Evolutionary conservation across 2,113 vertebrate species (phyloP), one percentile per base, ranked within the genome.

Genomic region (Canis aureus): DNA sequence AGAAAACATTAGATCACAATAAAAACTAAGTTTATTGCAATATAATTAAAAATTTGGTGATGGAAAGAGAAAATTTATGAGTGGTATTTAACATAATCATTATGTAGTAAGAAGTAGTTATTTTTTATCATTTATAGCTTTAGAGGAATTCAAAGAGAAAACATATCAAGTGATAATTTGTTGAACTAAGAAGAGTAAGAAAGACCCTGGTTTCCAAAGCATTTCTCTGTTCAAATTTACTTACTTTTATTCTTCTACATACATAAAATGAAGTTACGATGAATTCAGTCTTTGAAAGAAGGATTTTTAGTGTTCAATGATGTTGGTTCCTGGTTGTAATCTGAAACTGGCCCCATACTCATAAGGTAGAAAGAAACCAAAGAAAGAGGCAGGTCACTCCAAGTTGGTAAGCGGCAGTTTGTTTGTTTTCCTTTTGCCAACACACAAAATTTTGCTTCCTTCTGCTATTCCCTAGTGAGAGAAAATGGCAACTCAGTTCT

Each of bases 121-220:
- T 35, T 43, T 95, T 78, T 95, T 38, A 49, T 90, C 38, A 86
- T 57, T 83, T 38, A 81, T 1, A 49, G 53, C 5, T 59, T 74
- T n/a, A 84, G 35, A 53, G 11, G 1, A 66, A 73, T 38, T 0
- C 3, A 66, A 88, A 71, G 23, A 62, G 23, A 91, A 78, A 85
- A 81, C 49, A 67, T 88, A 35, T 32, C 62, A 94, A 83, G 76
- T 88, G 62, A 94, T 92, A 83, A 91, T 73, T 84, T 71, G 11
- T 19, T 91, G 11, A 91, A 62, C 5, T 62, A 62, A 76, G 22
- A 64, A n/a, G 2, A 38, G n/a, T 17, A 5, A 51, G 51, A 92
- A 35, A 32, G 6, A 25, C 17, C 8, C 20, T 69, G 8, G 10
- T 71, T 95, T 94, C n/a, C 17, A 57, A 84, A 20, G 15, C 5